These are phyloP conservation scores for Drosophila kanapiae DNA, from an alignment of 1,140 invertebrate species.

Conservation along the genomic window DNA sequence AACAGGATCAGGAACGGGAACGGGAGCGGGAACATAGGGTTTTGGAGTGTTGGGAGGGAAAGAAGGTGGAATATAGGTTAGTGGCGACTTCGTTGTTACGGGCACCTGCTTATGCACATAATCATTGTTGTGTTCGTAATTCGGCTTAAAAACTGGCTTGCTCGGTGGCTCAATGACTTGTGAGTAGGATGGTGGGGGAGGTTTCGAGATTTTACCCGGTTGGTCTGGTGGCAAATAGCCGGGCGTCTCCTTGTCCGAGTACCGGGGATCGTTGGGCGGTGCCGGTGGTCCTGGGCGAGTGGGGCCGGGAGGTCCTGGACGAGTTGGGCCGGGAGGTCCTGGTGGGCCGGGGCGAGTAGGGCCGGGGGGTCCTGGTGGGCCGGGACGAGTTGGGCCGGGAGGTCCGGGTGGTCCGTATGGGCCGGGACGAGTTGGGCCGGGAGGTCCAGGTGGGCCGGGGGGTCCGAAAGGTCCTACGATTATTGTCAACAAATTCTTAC, in stretches of 20 bases:
- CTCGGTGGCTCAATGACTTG: slow-evolving; percentile 57
- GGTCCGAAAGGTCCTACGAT: slow-evolving; percentile 54
- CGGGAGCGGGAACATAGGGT: slow-evolving; percentile 65
- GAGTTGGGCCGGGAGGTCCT: slow-evolving; percentile 1
- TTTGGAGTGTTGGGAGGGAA: slow-evolving; percentile 57
- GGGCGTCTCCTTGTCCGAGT: slow-evolving; percentile 72
- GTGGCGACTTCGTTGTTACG: slow-evolving; percentile 61
- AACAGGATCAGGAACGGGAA: slow-evolving; percentile 57
- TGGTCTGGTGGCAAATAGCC: slow-evolving; percentile 79
- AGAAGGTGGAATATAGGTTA: slow-evolving; percentile 84
- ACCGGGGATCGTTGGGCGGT: slow-evolving; percentile 64
- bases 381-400: slow-evolving; percentile 50
- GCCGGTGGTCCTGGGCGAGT: slow-evolving; percentile 30
- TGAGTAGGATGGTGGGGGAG: slow-evolving; percentile 52
- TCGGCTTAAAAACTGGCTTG: slow-evolving; percentile 60
- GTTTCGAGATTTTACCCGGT: slow-evolving; percentile 70
- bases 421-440: slow-evolving; percentile 52
- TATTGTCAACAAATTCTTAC: not conserved
- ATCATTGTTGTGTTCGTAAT: slow-evolving; percentile 75
- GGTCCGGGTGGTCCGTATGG: slow-evolving; percentile 65
- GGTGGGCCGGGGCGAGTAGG: slow-evolving; percentile 13
- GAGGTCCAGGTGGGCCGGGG: slow-evolving; percentile 68
- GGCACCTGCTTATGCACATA: slow-evolving; percentile 66
- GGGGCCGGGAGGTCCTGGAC: slow-evolving; percentile 42
- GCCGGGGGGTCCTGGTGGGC: slow-evolving; percentile 56